Conservation (phyloP, 2,113 vertebrate species). For the Myrmophylax atrothorax region DNA sequence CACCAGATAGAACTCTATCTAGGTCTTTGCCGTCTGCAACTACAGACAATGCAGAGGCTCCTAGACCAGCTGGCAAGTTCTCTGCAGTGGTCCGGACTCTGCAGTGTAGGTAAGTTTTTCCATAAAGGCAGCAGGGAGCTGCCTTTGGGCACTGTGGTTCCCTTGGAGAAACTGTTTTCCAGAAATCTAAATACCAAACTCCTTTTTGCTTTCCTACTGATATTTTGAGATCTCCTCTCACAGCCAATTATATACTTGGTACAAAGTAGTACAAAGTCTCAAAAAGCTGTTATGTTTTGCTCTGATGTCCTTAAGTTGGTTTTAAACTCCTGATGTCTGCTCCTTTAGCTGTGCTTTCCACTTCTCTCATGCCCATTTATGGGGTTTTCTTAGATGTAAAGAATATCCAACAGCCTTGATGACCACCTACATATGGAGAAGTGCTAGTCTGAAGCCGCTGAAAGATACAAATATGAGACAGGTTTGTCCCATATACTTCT, state of each 20-base stretch:
- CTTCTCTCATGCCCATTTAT: neutral
- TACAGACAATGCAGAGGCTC: neutral
- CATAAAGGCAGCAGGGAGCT: neutral
- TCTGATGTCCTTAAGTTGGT: neutral
- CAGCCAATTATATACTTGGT: neutral
- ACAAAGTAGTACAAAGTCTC: neutral
- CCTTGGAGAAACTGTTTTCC: neutral
- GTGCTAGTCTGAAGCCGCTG: neutral
- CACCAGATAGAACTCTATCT: neutral
- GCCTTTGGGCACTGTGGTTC: neutral
- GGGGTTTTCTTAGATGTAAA: neutral
- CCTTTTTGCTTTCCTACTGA: neutral
- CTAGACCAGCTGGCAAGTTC: neutral
- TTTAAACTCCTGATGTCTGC: neutral
- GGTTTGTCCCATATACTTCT: neutral
- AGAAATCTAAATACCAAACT: neutral
- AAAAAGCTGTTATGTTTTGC: neutral
- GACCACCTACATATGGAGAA: neutral
- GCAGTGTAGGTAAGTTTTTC: fast-evolving
- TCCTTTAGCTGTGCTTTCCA: neutral
- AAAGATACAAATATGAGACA: neutral
- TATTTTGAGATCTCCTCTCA: neutral
- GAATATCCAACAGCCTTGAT: neutral
- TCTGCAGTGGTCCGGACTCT: neutral
- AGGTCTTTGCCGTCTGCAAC: neutral